Conservation (phyloP, 2,797 vertebrate species). For the Smutsia gigantea region DNA sequence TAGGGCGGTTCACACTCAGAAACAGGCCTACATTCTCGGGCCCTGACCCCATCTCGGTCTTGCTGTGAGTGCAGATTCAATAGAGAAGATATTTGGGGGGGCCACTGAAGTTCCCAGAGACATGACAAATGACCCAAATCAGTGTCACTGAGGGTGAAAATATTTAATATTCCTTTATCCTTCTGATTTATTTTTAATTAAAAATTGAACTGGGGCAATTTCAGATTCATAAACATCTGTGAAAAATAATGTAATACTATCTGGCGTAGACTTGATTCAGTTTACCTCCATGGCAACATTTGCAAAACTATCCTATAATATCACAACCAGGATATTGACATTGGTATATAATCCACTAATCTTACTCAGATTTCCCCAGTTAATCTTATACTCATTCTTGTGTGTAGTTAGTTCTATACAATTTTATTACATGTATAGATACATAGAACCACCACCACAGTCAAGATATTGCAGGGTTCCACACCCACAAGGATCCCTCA, state of each 20-base stretch:
- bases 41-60: no score
- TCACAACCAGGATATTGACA: background rate
- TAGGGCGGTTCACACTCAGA: background rate
- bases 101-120: background rate
- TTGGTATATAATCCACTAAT: rapidly evolving
- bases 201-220: background rate
- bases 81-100: background rate
- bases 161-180: background rate
- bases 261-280: rapidly evolving
- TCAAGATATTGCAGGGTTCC: rapidly evolving
- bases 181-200: background rate
- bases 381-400: rapidly evolving
- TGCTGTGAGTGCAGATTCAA: no score
- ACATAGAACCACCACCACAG: rapidly evolving
- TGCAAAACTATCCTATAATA: rapidly evolving
- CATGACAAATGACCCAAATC: background rate
- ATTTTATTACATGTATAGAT: rapidly evolving
- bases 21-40: background rate
- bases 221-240: no score
- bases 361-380: background rate
- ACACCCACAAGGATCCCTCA: rapidly evolving
- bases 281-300: rapidly evolving
- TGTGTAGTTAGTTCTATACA: rapidly evolving
- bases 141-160: background rate
- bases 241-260: background rate